Evolutionary conservation across 2,797 vertebrate genomes (phyloP), one percentile per base, ranked within the genome.

Genomic region (Steatocranus sp.): DNA sequence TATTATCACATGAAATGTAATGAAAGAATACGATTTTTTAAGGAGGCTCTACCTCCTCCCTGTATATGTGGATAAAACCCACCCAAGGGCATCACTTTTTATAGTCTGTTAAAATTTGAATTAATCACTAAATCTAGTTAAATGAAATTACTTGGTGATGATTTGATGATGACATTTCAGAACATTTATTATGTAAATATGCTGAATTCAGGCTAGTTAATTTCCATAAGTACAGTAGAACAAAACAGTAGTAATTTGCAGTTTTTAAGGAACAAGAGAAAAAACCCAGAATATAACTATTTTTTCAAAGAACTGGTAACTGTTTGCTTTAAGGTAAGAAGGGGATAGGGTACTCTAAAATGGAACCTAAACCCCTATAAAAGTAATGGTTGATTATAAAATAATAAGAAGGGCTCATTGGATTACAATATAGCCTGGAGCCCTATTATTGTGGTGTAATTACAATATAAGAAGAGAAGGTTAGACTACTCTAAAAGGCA

Each of bases 351-450:
- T 63, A 63, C 18, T 12, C 58, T 36, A 63, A 63, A n/a, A 63
- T 63, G 7, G 30, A 63, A n/a, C 18, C 58, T 36, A 36, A 61
- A 36, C 18, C 32, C 17, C 17, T 61, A 61, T 34, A n/a, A 32
- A n/a, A 61, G 56, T 34, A 61, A 61, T 61, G 32, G 11, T 61
- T 34, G 30, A 61, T 61, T 34, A 34, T 61, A 61, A 34, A 61
- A n/a, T 61, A 61, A 61, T 34, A n/a, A 34, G 11, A 61, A 34
- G 30, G 18, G 18, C 56, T 61, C 30, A 61, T 2, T 61, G 17
- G 4, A n/a, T 61, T 34, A 38, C 34, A 63, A 63, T 38, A 38
- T 20, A 63, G 7, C 34, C 58, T 38, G 34, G 58, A 63, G 58
- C 34, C 10, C 56, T 8, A 12, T 36, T 11, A 61, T 61, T 61